phyloP scores from a whole-genome alignment of 1,140 invertebrate genomes.

The Lucilia sericata region DNA sequence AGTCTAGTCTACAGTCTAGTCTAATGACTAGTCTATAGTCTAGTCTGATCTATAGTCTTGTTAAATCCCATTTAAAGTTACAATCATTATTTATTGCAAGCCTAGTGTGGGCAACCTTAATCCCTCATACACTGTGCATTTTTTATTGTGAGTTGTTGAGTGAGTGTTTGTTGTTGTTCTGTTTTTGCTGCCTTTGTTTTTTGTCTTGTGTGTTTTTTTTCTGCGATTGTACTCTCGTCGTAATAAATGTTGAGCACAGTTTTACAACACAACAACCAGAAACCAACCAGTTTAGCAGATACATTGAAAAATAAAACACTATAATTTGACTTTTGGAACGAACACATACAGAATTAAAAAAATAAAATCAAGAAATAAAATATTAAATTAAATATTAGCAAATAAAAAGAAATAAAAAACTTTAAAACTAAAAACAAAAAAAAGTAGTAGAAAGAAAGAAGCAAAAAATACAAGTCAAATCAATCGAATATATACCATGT shows the following conservation, averaged over 20 bases:
- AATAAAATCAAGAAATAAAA: not conserved
- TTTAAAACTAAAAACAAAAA: not conserved
- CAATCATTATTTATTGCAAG: too few relatives aligned
- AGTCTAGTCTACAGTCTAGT: too few relatives aligned
- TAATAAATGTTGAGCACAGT: not conserved
- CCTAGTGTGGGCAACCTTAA: not conserved
- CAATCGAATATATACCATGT: conserved; percentile 11
- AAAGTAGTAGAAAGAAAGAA: not conserved
- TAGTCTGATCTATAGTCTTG: too few relatives aligned
- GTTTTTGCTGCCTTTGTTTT: not conserved
- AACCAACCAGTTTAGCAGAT: conserved; percentile 35
- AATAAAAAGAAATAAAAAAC: conserved; percentile 13
- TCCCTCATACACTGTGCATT: not conserved
- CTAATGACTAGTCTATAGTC: too few relatives aligned
- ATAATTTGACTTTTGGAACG: conserved; percentile 30
- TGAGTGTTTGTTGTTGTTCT: not conserved
- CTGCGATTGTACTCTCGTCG: not conserved
- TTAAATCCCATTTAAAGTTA: too few relatives aligned
- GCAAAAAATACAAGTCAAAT: not conserved
- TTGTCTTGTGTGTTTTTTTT: not conserved
- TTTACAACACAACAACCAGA: not conserved
- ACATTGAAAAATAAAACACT: conserved; percentile 32
- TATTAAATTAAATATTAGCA: not conserved
- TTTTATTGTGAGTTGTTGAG: not conserved
- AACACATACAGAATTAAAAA: not conserved